A percentile compares a stretch with the other conserved stretches of the same genome.
Evolutionary conservation across 2,888 invertebrate species (phyloP).

Genomic region (Plebejus argus): DNA sequence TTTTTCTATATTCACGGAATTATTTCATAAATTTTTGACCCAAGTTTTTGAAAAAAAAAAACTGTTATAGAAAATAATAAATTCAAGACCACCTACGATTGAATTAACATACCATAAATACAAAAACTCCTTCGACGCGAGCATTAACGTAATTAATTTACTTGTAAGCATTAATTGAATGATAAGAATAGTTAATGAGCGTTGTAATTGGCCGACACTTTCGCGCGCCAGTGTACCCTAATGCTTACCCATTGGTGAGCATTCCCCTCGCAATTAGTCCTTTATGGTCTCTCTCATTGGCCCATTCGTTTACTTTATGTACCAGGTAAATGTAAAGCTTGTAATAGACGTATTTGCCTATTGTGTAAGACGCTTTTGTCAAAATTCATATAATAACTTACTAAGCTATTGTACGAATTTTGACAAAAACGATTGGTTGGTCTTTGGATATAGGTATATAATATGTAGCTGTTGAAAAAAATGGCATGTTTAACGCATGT

Average conservation of each 20-base stretch:
- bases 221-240: constrained; percentile 60
- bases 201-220: constrained; percentile 43
- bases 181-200: constrained; percentile 27
- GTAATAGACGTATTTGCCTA: not conserved
- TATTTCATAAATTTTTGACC: too few relatives aligned
- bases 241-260: constrained; percentile 77
- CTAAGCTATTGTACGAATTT: not conserved
- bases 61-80: not conserved
- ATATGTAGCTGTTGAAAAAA: too few relatives aligned
- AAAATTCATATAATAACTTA: not conserved
- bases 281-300: constrained; percentile 71
- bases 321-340: not conserved
- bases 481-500: too few relatives aligned
- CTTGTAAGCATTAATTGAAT: constrained; percentile 30
- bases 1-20: too few relatives aligned
- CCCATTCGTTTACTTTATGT: constrained; percentile 44
- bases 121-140: not conserved
- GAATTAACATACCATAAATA: constrained; percentile 3
- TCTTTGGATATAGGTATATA: too few relatives aligned
- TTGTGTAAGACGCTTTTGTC: not conserved
- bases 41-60: not conserved
- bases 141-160: constrained; percentile 3
- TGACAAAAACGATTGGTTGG: not conserved
- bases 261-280: constrained; percentile 72
- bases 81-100: constrained; percentile 3